A percentile compares a stretch with the other conserved stretches of the same genome.
Evolutionary conservation across 2,113 vertebrate species (phyloP).

Genomic region (Gallinago media): DNA sequence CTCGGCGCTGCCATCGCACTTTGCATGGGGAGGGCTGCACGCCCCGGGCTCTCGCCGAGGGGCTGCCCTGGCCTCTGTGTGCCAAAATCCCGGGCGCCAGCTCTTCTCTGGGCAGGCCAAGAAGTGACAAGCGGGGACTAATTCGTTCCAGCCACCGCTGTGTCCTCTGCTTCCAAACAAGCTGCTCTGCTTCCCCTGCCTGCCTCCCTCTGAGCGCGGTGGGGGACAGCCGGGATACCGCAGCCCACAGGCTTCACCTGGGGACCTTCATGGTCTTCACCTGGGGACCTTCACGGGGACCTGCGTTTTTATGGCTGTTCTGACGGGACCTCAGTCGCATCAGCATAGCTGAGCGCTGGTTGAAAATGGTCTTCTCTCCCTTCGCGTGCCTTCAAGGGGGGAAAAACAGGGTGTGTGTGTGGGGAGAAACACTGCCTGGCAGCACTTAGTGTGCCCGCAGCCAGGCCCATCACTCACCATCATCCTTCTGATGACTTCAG

Average conservation of each 20-base stretch:
- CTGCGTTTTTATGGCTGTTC: fast-evolving
- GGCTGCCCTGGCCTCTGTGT: not conserved
- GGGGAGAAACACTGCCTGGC: not conserved
- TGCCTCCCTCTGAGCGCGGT: fast-evolving
- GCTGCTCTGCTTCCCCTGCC: not conserved
- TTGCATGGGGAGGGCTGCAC: not conserved
- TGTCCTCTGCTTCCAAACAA: not conserved
- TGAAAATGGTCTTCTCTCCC: not conserved
- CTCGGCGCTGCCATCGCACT: not conserved
- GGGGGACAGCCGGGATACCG: fast-evolving
- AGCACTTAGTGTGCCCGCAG: not conserved
- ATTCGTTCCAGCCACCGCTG: not conserved
- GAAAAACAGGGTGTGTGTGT: not conserved
- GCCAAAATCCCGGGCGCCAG: not conserved
- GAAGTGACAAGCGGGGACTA: not conserved
- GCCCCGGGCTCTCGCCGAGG: not conserved
- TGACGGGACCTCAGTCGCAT: not conserved
- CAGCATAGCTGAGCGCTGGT: fast-evolving
- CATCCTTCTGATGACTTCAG: not conserved
- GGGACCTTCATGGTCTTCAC: not conserved
- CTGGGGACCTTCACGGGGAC: not conserved
- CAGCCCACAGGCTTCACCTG: not conserved
- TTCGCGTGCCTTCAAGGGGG: not conserved
- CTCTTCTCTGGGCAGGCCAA: not conserved
- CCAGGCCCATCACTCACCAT: not conserved